These are phyloP conservation scores for Rostratula benghalensis DNA, from an alignment of 2,113 vertebrate genomes.

Conservation along the genomic window DNA sequence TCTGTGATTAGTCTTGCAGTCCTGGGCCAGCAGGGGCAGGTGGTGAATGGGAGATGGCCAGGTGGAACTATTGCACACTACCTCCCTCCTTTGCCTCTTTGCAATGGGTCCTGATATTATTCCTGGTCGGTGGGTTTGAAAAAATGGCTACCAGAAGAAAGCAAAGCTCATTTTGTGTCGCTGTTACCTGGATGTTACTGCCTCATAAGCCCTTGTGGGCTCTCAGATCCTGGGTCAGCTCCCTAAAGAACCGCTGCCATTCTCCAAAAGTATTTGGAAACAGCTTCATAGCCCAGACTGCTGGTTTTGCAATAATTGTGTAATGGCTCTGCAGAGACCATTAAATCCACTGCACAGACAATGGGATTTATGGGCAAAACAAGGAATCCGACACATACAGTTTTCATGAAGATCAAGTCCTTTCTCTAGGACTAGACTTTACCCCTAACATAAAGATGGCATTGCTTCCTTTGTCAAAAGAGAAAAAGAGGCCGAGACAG, in stretches of 20 bases:
- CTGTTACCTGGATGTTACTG: neutral
- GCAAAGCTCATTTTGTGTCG: neutral
- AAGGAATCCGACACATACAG: neutral
- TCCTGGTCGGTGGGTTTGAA: neutral
- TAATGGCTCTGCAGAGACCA: neutral
- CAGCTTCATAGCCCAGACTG: neutral
- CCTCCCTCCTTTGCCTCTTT: neutral
- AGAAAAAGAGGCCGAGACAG: neutral
- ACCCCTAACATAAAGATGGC: neutral
- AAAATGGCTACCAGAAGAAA: neutral
- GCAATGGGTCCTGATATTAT: neutral
- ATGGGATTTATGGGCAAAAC: neutral
- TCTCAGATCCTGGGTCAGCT: neutral
- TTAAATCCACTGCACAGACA: neutral
- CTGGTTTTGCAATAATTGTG: neutral
- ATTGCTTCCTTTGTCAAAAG: neutral
- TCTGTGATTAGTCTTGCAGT: neutral
- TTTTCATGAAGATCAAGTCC: fast-evolving
- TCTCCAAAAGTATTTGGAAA: neutral
- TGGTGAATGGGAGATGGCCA: neutral
- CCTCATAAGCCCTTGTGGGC: neutral
- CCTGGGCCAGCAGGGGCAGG: neutral
- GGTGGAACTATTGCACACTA: neutral
- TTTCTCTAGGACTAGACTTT: neutral
- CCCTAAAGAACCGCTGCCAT: neutral